Percentiles rank a stretch among this genome's conserved stretches.
Conservation (phyloP, 2,797 vertebrate species). For the Mus spretus region DNA sequence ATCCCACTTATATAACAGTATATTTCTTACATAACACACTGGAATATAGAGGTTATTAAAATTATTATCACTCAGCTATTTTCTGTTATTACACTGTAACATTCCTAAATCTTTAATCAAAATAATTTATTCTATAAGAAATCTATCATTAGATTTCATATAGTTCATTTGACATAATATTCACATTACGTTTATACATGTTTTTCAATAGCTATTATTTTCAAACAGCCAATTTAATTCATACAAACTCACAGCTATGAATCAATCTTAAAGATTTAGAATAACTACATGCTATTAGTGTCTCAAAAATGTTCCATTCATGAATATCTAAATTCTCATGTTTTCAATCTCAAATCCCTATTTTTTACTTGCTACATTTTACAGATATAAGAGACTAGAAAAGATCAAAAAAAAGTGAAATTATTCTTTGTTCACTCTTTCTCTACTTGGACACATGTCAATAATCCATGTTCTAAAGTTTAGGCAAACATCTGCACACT, state of each 20-base stretch:
- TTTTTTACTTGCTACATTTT: slow-evolving; percentile 53
- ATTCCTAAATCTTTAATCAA: slow-evolving; percentile 37
- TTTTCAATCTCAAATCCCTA: slow-evolving; percentile 40
- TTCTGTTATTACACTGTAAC: slow-evolving; percentile 28
- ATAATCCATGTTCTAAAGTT: slow-evolving; percentile 32
- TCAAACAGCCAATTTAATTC: slow-evolving; percentile 47
- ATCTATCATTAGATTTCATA: slow-evolving; percentile 37
- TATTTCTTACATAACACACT: neutral
- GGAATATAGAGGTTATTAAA: slow-evolving; percentile 8
- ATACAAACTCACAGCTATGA: slow-evolving; percentile 46
- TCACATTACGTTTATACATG: neutral
- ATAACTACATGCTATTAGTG: slow-evolving; percentile 25
- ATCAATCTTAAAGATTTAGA: slow-evolving; percentile 44
- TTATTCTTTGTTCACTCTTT: slow-evolving; percentile 40
- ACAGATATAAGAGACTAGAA: slow-evolving; percentile 29
- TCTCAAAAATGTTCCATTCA: slow-evolving; percentile 48
- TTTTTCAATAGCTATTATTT: slow-evolving; percentile 62
- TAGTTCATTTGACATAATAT: slow-evolving; percentile 2
- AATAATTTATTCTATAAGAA: slow-evolving; percentile 48
- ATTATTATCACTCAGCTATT: slow-evolving; percentile 16
- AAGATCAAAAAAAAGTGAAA: slow-evolving; percentile 33
- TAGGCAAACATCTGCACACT: neutral
- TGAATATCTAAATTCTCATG: slow-evolving; percentile 17
- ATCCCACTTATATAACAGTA: slow-evolving; percentile 25
- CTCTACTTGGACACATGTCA: slow-evolving; percentile 12